Evolutionary conservation across 2,797 vertebrate genomes (phyloP).

Genomic region (Ficedula albicollis): DNA sequence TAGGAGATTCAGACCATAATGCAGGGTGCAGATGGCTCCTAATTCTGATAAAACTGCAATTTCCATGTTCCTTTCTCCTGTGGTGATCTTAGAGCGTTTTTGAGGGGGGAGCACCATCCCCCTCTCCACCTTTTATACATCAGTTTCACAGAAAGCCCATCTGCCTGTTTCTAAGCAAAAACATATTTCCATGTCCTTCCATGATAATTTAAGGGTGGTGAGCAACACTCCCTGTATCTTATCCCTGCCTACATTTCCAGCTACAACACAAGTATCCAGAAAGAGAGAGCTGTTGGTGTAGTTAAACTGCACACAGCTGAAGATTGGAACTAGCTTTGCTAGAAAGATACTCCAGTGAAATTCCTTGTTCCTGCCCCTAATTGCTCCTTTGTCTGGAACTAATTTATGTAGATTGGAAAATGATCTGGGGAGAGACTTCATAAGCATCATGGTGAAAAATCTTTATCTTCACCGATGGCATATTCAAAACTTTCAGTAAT

Average conservation of each 20-base stretch:
- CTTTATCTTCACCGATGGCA: neutral
- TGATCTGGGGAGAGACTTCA: neutral
- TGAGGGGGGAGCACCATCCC: rapidly evolving
- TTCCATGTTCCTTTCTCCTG: neutral
- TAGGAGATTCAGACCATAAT: neutral
- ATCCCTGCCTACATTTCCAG: neutral
- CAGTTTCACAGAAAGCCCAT: neutral
- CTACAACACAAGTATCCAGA: neutral
- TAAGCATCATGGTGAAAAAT: neutral
- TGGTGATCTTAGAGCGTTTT: neutral
- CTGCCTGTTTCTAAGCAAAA: neutral
- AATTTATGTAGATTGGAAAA: neutral
- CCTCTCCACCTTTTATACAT: neutral
- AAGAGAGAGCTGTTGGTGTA: neutral
- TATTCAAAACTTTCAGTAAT: neutral
- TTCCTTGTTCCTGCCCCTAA: neutral
- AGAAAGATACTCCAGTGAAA: neutral
- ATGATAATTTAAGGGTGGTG: neutral
- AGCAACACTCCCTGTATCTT: neutral
- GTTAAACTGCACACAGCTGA: neutral
- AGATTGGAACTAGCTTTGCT: neutral
- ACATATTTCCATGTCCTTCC: neutral
- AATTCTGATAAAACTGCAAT: neutral
- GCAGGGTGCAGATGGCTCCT: neutral
- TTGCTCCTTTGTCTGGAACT: neutral